phyloP scores from a whole-genome alignment of 2,888 invertebrate genomes.

The Anodontia alba region DNA sequence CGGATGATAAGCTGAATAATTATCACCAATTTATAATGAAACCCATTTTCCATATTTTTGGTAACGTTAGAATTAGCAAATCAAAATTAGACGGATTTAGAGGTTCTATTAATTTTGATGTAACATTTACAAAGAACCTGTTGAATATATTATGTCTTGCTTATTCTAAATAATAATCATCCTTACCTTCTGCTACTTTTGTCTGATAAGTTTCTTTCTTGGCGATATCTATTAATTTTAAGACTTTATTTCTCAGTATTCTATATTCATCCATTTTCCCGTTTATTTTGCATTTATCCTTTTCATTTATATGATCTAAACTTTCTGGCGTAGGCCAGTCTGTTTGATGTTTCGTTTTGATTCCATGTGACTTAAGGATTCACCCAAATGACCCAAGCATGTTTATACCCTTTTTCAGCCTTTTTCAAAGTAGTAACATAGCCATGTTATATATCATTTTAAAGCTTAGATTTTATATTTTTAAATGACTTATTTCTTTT shows the following conservation, averaged over 20 bases:
- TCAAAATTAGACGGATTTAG: background rate
- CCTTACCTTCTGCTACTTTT: background rate
- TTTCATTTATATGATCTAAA: background rate
- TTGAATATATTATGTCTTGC: background rate
- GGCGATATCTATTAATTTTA: background rate
- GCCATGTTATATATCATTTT: too few relatives aligned
- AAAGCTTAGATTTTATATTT: too few relatives aligned
- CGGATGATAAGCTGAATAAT: too few relatives aligned
- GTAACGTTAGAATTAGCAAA: background rate
- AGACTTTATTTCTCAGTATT: background rate
- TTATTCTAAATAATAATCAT: background rate
- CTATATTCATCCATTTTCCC: background rate
- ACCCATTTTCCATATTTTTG: too few relatives aligned
- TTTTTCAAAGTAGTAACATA: too few relatives aligned
- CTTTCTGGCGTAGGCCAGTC: background rate
- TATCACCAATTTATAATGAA: too few relatives aligned
- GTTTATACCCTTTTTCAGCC: too few relatives aligned
- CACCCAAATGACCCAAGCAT: too few relatives aligned
- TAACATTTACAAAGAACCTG: background rate
- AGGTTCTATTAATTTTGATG: background rate
- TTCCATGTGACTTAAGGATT: background rate
- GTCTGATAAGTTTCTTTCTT: background rate
- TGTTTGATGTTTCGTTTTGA: background rate
- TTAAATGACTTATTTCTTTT: too few relatives aligned
- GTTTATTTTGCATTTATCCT: constrained; percentile 2